A percentile compares a stretch with the other conserved stretches of the same genome.
These are phyloP conservation scores for Calidris pugnax DNA, from an alignment of 2,113 vertebrate genomes.

Conservation along the genomic window DNA sequence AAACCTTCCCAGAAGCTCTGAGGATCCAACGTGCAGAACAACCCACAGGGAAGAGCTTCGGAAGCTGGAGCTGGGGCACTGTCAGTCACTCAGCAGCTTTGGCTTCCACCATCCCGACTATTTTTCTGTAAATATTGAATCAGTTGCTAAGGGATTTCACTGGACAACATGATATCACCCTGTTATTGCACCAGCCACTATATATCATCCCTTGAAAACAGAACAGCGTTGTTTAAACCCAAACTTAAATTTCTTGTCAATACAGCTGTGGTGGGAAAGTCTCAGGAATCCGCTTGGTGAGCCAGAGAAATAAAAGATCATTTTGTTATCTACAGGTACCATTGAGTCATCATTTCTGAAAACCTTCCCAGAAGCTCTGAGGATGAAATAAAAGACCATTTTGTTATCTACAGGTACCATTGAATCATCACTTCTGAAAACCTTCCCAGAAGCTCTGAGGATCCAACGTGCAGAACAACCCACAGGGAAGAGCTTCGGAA, in stretches of 20 bases:
- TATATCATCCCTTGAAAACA: constrained; percentile 43
- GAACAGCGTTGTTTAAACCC: not conserved
- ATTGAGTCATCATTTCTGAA: not conserved
- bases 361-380: no score
- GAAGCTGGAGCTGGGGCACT: not conserved
- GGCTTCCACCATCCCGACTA: not conserved
- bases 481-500: not conserved
- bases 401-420: constrained; percentile 32
- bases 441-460: not conserved
- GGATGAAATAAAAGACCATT: not conserved
- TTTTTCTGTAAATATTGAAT: constrained; percentile 52
- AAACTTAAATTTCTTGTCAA: constrained; percentile 19
- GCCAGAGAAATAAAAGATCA: not conserved
- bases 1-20: not conserved
- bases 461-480: not conserved
- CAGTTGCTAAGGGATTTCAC: constrained; percentile 58
- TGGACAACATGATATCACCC: constrained; percentile 50
- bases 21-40: not conserved
- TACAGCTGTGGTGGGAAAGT: constrained; percentile 46
- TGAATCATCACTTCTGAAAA: not conserved
- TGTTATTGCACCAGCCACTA: constrained; percentile 27
- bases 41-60: not conserved
- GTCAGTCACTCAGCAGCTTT: not conserved
- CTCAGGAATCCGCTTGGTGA: not conserved
- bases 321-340: no score